Evolutionary conservation across 2,797 vertebrate species (phyloP), one percentile per base, ranked within the genome.

Genomic region (Acropternis orthonyx): DNA sequence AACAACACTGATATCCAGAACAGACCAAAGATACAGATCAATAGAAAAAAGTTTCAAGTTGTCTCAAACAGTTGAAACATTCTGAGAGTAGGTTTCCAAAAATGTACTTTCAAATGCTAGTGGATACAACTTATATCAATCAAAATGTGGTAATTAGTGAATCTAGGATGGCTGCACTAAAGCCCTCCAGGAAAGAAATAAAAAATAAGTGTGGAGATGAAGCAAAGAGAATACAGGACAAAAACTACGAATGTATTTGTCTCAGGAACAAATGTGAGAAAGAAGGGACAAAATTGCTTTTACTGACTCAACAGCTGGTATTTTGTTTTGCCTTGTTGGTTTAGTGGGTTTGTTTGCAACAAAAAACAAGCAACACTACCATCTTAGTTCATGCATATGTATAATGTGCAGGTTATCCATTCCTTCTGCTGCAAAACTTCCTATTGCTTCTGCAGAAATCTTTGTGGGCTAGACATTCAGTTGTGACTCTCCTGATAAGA

Each of bases 21-120:
- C 0, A 92, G 87, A 93, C 51, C 92, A 76, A 89, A 95, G 56
- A 62, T 7, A 52, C 3, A 79, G 76, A 91, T 81, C 51, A 93
- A 78, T 3, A 48, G 71, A 39, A 81, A 87, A 77, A 80, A 66
- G 28, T 85, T 93, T 89, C 32, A 51, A 55, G 17, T 44, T 78
- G 72, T 61, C 75, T 68, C 39, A 23, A 81, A 43, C 23, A 89
- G 28, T 4, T 78, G 61, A 85, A 88, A 88, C 8, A 37, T 14
- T 24, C 52, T 41, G 10, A 32, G 14, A 92, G 6, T 13, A 68
- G 18, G 32, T 48, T 73, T 67, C 73, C 51, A 48, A 73, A 89
- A 92, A 85, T n/a, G 62, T 6, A 43, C 13, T 63, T 89, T 32
- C 26, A 88, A 76, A 63, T 32, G 7, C 8, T 55, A 49, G 34